Percentiles rank a stretch among this genome's conserved stretches.
phyloP scores from a whole-genome alignment of 2,113 vertebrate genomes.

The Corythaixoides concolor region DNA sequence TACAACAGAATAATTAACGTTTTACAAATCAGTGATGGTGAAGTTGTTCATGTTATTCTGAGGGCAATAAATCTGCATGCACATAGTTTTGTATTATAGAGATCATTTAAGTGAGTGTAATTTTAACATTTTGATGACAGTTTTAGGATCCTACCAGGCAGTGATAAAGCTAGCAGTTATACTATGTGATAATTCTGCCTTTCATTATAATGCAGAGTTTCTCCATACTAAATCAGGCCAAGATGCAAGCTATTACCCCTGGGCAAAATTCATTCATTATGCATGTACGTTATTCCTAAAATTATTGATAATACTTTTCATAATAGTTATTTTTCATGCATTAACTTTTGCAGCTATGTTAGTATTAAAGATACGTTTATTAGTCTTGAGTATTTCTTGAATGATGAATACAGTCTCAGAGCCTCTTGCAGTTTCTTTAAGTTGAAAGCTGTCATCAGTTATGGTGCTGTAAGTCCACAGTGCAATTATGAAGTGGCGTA shows the following conservation, averaged over 20 bases:
- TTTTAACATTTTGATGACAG: constrained; percentile 74
- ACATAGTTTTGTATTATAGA: constrained; percentile 10
- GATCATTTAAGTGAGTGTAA: constrained; percentile 50
- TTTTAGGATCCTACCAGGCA: constrained; percentile 74
- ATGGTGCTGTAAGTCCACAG: constrained; percentile 42
- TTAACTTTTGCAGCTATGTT: constrained; percentile 86
- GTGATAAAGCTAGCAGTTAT: constrained; percentile 73
- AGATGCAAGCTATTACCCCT: constrained; percentile 83
- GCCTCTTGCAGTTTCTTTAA: not conserved
- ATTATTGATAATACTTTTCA: constrained; percentile 91
- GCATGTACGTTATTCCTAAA: constrained; percentile 87
- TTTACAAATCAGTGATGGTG: constrained; percentile 35
- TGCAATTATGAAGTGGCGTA: constrained; percentile 1
- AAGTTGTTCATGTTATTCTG: constrained; percentile 19
- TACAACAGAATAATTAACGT: constrained; percentile 21
- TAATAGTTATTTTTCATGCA: constrained; percentile 89
- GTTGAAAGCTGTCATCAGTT: constrained; percentile 53
- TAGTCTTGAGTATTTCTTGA: constrained; percentile 77
- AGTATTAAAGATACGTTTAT: constrained; percentile 85
- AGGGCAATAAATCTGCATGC: constrained; percentile 42
- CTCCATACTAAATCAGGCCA: constrained; percentile 81
- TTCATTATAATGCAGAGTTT: constrained; percentile 79
- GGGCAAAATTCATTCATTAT: constrained; percentile 91
- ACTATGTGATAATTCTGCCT: constrained; percentile 85
- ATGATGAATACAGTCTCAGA: constrained; percentile 69